These are phyloP conservation scores for Trypoxylon attenuatum DNA, from an alignment of 2,888 invertebrate species.

Conservation along the genomic window DNA sequence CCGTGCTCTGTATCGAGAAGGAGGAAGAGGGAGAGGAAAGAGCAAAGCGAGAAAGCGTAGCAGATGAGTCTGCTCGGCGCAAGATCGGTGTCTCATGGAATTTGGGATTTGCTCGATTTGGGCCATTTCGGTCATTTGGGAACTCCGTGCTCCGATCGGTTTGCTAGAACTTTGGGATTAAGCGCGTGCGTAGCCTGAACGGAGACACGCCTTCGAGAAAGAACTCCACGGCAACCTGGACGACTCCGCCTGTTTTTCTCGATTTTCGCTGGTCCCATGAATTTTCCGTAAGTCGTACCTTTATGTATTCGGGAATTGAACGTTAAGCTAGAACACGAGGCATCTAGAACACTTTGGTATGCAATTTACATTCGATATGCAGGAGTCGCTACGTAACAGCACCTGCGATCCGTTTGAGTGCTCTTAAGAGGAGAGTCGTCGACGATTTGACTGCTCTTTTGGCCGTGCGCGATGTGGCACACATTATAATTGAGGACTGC, in stretches of 20 bases:
- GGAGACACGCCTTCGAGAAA: conserved; percentile 30
- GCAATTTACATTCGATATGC: background rate
- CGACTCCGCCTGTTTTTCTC: conserved; percentile 50
- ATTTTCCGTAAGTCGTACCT: conserved; percentile 59
- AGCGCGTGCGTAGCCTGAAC: conserved; percentile 29
- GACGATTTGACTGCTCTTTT: background rate
- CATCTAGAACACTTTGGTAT: too few species aligned
- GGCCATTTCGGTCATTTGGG: background rate
- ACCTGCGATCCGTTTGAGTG: background rate
- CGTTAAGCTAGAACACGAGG: too few species aligned
- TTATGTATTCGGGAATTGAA: background rate
- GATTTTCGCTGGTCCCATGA: conserved; percentile 62
- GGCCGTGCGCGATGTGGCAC: background rate
- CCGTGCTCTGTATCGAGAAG: background rate
- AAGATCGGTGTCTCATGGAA: background rate
- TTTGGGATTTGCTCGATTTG: background rate
- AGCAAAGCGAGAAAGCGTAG: background rate
- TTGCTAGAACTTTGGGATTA: conserved; percentile 8
- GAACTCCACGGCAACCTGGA: conserved; percentile 32
- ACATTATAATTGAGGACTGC: background rate
- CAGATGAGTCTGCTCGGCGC: background rate
- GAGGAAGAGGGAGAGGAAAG: background rate
- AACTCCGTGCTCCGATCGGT: background rate
- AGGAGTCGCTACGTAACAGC: background rate
- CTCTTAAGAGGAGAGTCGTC: background rate